Evolutionary conservation across 2,797 vertebrate species (phyloP), one percentile per base, ranked within the genome.

Genomic region (Podargus strigoides): DNA sequence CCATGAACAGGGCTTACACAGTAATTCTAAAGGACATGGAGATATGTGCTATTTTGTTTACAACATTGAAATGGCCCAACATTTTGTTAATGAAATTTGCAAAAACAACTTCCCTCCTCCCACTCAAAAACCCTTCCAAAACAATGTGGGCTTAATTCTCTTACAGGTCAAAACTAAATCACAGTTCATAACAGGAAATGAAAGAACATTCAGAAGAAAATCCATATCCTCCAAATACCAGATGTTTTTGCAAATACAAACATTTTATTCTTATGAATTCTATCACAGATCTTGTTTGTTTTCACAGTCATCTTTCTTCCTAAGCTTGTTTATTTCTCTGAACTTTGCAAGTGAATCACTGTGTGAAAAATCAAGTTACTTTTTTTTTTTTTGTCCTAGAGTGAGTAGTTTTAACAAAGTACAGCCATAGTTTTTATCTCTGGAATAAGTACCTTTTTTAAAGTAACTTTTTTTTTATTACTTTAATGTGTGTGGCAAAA

Each of bases 91-190:
- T 37, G 16, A 78, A 55, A 72, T 68, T 72, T 49, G 17, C 2
- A 75, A 52, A 77, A 70, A 1, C 3, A 20, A 2, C 5, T 37
- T 56, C 0, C 7, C 2, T 9, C 3, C 4, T 80, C 13, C 7
- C 6, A 68, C 22, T 76, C 24, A 66, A 36, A 86, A 60, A 42
- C 10, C 0, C 0, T 3, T 73, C 18, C 39, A 79, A 41, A 63
- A 34, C 13, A 67, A 10, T 41, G 5, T 3, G 72, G 10, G 2
- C 7, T 72, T 81, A 62, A 24, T 58, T 17, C 3, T 62, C 2
- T 68, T 86, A 60, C 6, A 72, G 13, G 17, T 64, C 3, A 3
- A 81, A 52, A 72, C 1, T n/a, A 41, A 85, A 83, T 46, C 18
- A 55, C 7, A 39, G 5, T 56, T 89, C 17, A 7, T 34, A 62